Percentiles rank a stretch among this genome's conserved stretches.
Conservation (phyloP, 2,888 invertebrate species). For the Synanthedon vespiformis region DNA sequence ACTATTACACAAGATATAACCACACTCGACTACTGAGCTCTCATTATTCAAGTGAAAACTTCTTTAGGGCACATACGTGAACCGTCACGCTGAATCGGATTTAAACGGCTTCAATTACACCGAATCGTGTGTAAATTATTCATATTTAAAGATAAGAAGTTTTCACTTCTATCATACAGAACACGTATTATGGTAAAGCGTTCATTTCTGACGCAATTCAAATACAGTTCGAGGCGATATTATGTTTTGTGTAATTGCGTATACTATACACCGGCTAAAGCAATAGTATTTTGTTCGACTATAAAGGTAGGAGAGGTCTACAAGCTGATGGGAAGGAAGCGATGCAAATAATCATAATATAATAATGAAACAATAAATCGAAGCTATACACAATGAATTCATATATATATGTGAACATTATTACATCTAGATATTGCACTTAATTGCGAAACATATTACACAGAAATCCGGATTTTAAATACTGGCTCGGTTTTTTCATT, state of each 20-base stretch:
- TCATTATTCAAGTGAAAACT: no score
- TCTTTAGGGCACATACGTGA: no score
- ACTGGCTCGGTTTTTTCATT: constrained; percentile 57
- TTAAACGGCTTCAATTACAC: no score
- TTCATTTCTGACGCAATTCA: no score
- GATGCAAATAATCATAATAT: constrained; percentile 26
- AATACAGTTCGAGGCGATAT: no score
- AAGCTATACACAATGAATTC: background rate
- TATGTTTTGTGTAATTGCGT: no score
- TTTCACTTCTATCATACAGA: no score
- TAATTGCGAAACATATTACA: constrained; percentile 49
- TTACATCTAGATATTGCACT: constrained; percentile 61
- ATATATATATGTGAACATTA: constrained; percentile 26
- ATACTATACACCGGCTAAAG: constrained; percentile 13
- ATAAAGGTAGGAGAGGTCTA: constrained; percentile 32
- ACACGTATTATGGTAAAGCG: no score
- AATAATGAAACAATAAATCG: background rate
- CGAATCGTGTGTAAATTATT: no score
- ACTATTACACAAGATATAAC: background rate
- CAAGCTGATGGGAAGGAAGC: constrained; percentile 37
- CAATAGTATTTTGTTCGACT: constrained; percentile 40
- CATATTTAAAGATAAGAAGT: no score
- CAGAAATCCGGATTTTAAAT: constrained; percentile 64
- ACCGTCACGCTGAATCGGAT: no score
- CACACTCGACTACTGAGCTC: no score